Evolutionary conservation across 2,797 vertebrate species (phyloP).

Genomic region (Scolopax rusticola): DNA sequence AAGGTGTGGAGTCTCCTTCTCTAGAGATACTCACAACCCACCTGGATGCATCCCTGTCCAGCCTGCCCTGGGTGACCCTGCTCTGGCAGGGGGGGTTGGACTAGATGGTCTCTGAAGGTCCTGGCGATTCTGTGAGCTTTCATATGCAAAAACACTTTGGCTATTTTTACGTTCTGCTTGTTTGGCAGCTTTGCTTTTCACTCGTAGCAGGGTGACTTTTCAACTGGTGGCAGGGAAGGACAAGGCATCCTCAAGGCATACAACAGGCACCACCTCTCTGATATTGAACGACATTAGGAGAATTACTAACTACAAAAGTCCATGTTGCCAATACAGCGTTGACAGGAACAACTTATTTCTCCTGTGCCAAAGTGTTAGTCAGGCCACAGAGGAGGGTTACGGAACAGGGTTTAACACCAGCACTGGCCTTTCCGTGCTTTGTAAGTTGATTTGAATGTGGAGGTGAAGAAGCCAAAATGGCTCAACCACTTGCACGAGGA

Average conservation of each 20-base stretch:
- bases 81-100: neutral
- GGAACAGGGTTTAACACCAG: neutral
- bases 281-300: fast-evolving
- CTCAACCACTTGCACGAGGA: fast-evolving
- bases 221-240: fast-evolving
- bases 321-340: neutral
- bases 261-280: fast-evolving
- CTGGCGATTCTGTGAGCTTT: neutral
- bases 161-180: fast-evolving
- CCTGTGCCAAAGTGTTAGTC: neutral
- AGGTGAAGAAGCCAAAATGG: neutral
- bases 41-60: neutral
- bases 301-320: neutral
- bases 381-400: fast-evolving
- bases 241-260: neutral
- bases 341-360: neutral
- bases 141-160: fast-evolving
- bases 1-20: neutral
- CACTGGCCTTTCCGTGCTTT: neutral
- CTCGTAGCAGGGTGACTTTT: too few species aligned
- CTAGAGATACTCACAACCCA: neutral
- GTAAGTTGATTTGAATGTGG: neutral
- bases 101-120: neutral
- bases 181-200: neutral
- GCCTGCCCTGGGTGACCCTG: neutral